A percentile compares a stretch with the other conserved stretches of the same genome.
These are phyloP conservation scores for Melinaea marsaeus DNA, from an alignment of 2,888 invertebrate species.

Conservation along the genomic window DNA sequence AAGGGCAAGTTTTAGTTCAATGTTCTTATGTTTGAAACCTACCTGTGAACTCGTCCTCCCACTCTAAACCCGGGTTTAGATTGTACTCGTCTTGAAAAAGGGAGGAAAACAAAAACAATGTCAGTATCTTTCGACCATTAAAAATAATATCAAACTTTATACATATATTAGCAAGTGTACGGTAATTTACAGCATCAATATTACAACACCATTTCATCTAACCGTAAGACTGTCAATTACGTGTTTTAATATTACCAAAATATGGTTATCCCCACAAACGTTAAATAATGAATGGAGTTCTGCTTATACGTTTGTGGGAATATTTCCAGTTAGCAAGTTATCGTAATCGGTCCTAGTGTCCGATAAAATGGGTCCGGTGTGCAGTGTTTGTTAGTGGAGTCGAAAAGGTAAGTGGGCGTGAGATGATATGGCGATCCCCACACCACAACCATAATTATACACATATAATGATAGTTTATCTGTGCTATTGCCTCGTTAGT, in stretches of 20 bases:
- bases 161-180: conserved; percentile 69
- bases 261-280: conserved; percentile 16
- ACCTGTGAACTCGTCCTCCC: conserved; percentile 99
- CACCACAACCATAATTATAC: conserved; percentile 73
- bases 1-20: conserved; percentile 66
- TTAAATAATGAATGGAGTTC: not conserved
- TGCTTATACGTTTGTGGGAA: conserved; percentile 27
- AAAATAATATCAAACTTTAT: conserved; percentile 65
- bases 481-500: conserved; percentile 48
- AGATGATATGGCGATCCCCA: conserved; percentile 71
- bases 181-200: conserved; percentile 69
- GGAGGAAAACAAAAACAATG: conserved; percentile 78
- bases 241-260: not conserved
- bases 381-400: conserved; percentile 73
- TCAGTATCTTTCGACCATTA: conserved; percentile 76
- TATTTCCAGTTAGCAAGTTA: conserved; percentile 21
- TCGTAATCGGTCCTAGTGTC: conserved; percentile 40
- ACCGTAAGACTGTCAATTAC: conserved; percentile 42
- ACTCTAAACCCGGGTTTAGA: conserved; percentile 99
- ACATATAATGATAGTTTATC: conserved; percentile 53
- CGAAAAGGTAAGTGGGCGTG: conserved; percentile 71
- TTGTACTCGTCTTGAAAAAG: conserved; percentile 98
- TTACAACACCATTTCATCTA: conserved; percentile 43
- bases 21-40: conserved; percentile 82
- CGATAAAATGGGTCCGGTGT: conserved; percentile 54